Evolutionary conservation across 2,113 vertebrate species (phyloP).

Genomic region (Falco punctatus): DNA sequence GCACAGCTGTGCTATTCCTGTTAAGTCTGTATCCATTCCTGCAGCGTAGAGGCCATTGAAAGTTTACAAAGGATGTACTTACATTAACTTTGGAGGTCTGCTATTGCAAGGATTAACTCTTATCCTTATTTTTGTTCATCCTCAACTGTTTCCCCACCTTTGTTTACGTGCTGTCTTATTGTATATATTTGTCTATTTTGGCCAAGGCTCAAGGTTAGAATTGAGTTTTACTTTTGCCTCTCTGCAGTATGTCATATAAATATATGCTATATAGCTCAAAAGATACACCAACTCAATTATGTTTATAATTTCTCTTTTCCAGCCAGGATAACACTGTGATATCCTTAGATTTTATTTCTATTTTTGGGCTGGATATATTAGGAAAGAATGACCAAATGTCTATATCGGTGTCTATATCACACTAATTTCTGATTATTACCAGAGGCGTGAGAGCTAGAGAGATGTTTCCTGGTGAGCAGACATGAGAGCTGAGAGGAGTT

Average conservation of each 20-base stretch:
- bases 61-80: neutral
- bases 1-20: rapidly evolving
- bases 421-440: neutral
- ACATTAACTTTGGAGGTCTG: neutral
- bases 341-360: neutral
- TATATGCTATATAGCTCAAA: neutral
- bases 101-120: neutral
- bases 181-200: neutral
- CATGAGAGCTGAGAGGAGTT: neutral
- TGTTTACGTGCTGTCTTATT: neutral
- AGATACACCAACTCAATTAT: neutral
- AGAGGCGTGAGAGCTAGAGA: neutral
- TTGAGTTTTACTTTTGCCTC: neutral
- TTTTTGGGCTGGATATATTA: neutral
- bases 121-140: neutral
- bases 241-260: neutral
- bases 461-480: neutral
- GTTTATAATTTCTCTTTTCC: neutral
- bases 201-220: neutral
- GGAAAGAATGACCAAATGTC: neutral
- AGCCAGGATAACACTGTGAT: neutral
- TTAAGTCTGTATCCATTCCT: neutral
- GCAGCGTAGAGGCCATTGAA: neutral
- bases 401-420: neutral
- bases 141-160: neutral